Evolutionary conservation across 2,888 invertebrate genomes (phyloP), one percentile per base, ranked within the genome.

Genomic region (Zele albiditarsus): DNA sequence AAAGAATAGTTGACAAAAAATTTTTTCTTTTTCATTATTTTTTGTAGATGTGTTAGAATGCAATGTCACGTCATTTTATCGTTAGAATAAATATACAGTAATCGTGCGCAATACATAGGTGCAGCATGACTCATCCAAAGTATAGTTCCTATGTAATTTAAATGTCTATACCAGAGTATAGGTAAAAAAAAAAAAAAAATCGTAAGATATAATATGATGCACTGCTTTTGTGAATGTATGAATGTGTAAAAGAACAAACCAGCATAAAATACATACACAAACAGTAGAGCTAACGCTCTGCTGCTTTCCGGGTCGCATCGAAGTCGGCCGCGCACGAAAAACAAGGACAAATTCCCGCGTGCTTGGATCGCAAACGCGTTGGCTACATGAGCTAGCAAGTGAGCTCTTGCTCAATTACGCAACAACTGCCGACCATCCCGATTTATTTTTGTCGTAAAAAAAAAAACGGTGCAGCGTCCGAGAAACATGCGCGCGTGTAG

Each of bases 281-380:
- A 46, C 23, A 20, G 20, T 42, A 49, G 49, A 27, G 65, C 53
- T 25, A 10, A 16, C 62, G 8, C 38, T 8, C 27, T 63, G 20
- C 25, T 60, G 58, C 67, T 71, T 75, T 75, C 75, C 75, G 75
- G 75, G 75, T 71, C 73, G 66, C 27, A 27, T 23, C 66, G 42
- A 73, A 73, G 60, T 73, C 75, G 75, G 71, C 53, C 75, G 75
- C 53, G 49, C 66, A 66, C 66, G 60, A 71, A 72, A 75, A 75
- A 75, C 75, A 75, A 75, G 75, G 75, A 75, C 75, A 75, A 62
- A 75, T 75, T 75, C 75, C 66, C 71, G 57, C 33, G 66, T 58
- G 67, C 68, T 70, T 28, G 62, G 46, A 71, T 38, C 70, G 53
- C 70, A 60, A 60, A 60, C 28, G 28, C 60, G 60, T 53, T 70